These are phyloP conservation scores for Ormyrus thymus DNA, from an alignment of 2,888 invertebrate species.

Conservation along the genomic window DNA sequence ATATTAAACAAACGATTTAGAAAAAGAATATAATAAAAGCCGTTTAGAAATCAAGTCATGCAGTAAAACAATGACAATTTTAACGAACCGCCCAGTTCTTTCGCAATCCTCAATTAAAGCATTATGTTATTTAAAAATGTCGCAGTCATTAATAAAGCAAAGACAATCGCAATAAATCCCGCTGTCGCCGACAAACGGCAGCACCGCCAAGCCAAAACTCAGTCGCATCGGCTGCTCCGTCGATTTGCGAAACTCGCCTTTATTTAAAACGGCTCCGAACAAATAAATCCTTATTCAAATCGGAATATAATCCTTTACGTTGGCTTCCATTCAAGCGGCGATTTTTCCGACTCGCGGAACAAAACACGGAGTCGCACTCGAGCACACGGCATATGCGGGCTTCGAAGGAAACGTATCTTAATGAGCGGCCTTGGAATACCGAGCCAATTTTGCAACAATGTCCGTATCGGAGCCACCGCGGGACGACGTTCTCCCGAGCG, in stretches of 20 bases:
- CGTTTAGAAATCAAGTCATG: too few species aligned
- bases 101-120: too few species aligned
- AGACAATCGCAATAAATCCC: too few species aligned
- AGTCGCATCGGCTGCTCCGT: too few species aligned
- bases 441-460: conserved; percentile 52
- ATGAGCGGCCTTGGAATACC: conserved; percentile 54
- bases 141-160: too few species aligned
- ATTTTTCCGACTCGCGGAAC: conserved; percentile 34
- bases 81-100: too few species aligned
- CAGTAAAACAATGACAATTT: too few species aligned
- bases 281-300: conserved; percentile 45
- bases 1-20: too few species aligned
- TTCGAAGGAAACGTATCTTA: conserved; percentile 46
- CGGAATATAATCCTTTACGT: conserved; percentile 27
- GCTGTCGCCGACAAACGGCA: too few species aligned
- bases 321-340: conserved; percentile 36
- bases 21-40: too few species aligned
- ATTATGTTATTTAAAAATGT: too few species aligned
- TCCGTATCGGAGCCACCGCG: conserved; percentile 23
- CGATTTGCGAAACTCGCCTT: conserved; percentile 24
- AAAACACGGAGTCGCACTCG: conserved; percentile 21
- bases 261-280: background rate
- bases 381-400: background rate
- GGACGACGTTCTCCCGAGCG: conserved; percentile 3
- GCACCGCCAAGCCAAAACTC: too few species aligned